phyloP scores from a whole-genome alignment of 2,113 vertebrate genomes.

The Nothocercus julius region DNA sequence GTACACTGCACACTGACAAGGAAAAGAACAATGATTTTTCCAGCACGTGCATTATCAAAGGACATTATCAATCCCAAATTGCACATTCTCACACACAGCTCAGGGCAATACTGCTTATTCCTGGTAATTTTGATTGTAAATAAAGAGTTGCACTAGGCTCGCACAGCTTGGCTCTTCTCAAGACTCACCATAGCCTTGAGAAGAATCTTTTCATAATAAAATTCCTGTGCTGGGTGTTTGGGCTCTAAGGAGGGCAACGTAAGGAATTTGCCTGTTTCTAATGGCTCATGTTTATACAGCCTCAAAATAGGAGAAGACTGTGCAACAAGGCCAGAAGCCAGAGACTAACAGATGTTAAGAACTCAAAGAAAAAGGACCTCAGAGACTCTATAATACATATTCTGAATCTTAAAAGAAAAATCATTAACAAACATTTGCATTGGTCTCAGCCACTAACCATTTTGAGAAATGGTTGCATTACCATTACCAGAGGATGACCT shows the following conservation, averaged over 20 bases:
- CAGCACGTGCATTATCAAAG: background rate
- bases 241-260: background rate
- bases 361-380: background rate
- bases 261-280: background rate
- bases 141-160: background rate
- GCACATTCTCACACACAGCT: background rate
- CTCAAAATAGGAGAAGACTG: background rate
- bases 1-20: background rate
- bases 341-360: background rate
- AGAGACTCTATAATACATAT: background rate
- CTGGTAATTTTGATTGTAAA: background rate
- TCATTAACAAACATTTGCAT: conserved; percentile 27
- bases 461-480: background rate
- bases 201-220: background rate
- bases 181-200: accelerated
- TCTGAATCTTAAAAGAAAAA: conserved; percentile 8
- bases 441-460: conserved; percentile 6
- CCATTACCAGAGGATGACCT: background rate
- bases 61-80: background rate
- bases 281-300: background rate
- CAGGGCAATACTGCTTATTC: background rate
- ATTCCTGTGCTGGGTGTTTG: background rate
- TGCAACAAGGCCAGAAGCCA: background rate
- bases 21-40: background rate
- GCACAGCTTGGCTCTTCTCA: background rate